Evolutionary conservation across 2,797 vertebrate genomes (phyloP), one percentile per base, ranked within the genome.

Genomic region (Bradypodion ventrale): DNA sequence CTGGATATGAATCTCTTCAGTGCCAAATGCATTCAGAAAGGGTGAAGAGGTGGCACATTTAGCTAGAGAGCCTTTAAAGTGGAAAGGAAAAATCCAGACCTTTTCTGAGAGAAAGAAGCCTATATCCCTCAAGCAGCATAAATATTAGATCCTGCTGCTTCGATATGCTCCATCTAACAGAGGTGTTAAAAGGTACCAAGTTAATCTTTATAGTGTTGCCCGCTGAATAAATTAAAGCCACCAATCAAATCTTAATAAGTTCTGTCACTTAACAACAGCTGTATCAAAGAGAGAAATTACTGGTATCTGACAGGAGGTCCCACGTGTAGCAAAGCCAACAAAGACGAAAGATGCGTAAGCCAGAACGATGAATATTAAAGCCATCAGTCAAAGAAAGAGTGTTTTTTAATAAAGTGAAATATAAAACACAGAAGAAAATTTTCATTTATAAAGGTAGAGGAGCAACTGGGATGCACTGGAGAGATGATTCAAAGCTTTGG

Each of bases 201-300:
- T 68, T 90, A 77, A 85, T 77, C 42, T 77, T 74, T 7, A 77
- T 44, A 10, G 16, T 23, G 44, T 68, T 44, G 56, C 46, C 13
- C 76, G 21, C 8, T 82, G 78, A 89, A 40, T 87, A 87, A 92
- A 80, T 68, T 87, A 82, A 93, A 91, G 86, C 83, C 87, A 89
- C 81, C 82, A 89, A 92, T 93, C 92, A 92, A 92, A 90, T 75
- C 88, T 90, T 90, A 93, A 91, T 94, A 93, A 87, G 0, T 0
- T 86, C 80, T 91, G 85, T 90, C 82, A 25, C 80, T 93, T 92
- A 81, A 79, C 44, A 81, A 87, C 91, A 90, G 84, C 79, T 85
- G 87, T 80, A 0, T 81, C 78, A 89, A 73, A 89, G 83, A 89
- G 87, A 91, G 87, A 91, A 94, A 93, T 93, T 92, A 92, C 37